These are phyloP conservation scores for Aphelenchoides besseyi DNA, from an alignment of 1,140 invertebrate species.

Conservation along the genomic window DNA sequence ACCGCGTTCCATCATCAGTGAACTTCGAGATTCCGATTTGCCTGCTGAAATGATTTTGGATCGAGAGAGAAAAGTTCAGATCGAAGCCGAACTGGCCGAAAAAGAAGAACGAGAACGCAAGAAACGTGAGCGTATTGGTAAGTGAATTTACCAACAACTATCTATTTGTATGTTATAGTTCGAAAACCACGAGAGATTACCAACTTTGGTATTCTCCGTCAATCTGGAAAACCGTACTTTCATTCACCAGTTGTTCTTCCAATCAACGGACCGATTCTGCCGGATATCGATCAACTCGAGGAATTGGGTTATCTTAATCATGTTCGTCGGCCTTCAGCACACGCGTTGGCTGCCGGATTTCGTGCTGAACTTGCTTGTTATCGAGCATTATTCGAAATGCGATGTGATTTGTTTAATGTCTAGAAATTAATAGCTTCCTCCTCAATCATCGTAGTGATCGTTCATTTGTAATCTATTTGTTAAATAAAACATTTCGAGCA, in stretches of 20 bases:
- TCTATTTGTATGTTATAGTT: conserved; percentile 26
- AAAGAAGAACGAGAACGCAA: conserved; percentile 51
- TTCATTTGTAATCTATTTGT: not conserved
- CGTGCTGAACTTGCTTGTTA: conserved; percentile 76
- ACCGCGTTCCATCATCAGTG: conserved; percentile 53
- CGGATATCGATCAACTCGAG: conserved; percentile 70
- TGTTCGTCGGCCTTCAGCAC: conserved; percentile 65
- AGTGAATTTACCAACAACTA: not conserved
- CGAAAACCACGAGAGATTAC: conserved; percentile 59
- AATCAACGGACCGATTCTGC: conserved; percentile 73
- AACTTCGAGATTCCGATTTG: conserved; percentile 55
- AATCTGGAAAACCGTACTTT: conserved; percentile 52
- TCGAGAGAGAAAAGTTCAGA: conserved; percentile 73
- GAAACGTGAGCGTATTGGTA: conserved; percentile 18
- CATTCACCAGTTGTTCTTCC: conserved; percentile 71
- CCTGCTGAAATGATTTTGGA: conserved; percentile 75
- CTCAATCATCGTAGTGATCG: not conserved
- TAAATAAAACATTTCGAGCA: not conserved
- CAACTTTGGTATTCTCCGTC: conserved; percentile 41
- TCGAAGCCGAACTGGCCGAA: conserved; percentile 68
- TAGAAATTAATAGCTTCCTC: not conserved
- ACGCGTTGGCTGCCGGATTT: conserved; percentile 77
- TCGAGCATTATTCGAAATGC: conserved; percentile 82
- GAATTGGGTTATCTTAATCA: conserved; percentile 74
- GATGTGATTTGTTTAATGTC: conserved; percentile 71